Evolutionary conservation across 2,888 invertebrate genomes (phyloP), one percentile per base, ranked within the genome.

Genomic region (Eristalinus sepulchralis): DNA sequence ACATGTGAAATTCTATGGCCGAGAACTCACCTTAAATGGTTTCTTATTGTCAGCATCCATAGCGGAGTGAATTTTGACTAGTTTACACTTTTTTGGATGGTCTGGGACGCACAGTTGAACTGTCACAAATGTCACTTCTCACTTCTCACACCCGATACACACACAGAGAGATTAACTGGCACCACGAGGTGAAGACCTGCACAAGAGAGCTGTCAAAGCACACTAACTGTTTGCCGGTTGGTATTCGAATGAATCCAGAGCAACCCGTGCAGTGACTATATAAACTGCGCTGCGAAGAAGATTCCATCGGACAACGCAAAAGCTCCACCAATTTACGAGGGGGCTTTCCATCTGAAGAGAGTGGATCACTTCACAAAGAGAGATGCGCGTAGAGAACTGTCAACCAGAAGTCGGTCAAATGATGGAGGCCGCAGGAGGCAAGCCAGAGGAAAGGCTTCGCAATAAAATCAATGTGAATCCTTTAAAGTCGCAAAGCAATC

Each of bases 31-130:
- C 85, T 89, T 90, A 87, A 90, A 90, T 79, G 90, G 89, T 71
- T 90, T 90, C 88, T 89, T 90, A 81, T 89, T 89, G 68, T 89
- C 89, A 34, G 89, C 83, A 80, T 88, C 89, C 89, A 89, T 89
- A 79, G 68, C 84, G 81, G 57, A 8, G 71, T 79, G 80, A 33
- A 53, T 67, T 53, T 72, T 55, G 13, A 10, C n/a, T 24, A 24
- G 47, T 8, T 83, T 57, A 33, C 82, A 70, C 81, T 73, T n/a
- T n/a, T n/a, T n/a, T n/a, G n/a, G n/a, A n/a, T n/a, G n/a, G n/a
- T n/a, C 20, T 36, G 60, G 60, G 27, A 36, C 70, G 39, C 70
- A 47, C 47, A 77, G 17, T 22, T n/a, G 63, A 70, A 24, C 75
- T 76, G 75, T 76, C 75, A 76, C 59, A 76, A 34, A 53, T 76